These are phyloP conservation scores for Nannoperca obscura DNA, from an alignment of 2,797 vertebrate genomes.

Conservation along the genomic window DNA sequence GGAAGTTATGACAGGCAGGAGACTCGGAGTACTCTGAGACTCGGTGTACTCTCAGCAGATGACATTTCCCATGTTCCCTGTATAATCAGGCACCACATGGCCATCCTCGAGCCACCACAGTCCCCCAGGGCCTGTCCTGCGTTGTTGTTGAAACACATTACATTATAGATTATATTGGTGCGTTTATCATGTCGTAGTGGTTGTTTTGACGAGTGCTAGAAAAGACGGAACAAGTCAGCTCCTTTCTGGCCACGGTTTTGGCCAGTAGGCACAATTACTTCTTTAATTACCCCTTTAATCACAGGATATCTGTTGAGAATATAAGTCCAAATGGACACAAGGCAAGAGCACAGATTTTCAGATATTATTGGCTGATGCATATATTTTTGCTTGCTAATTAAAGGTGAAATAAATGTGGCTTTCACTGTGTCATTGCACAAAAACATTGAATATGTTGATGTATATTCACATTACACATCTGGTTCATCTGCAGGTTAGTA, in stretches of 20 bases:
- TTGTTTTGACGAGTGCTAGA: conserved; percentile 27
- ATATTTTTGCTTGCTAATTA: conserved; percentile 5
- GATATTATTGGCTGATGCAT: not conserved
- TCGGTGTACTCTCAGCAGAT: conserved; percentile 71
- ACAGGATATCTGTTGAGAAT: conserved; percentile 1
- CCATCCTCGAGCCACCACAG: conserved; percentile 49
- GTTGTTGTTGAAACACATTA: conserved; percentile 62
- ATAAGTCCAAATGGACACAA: not conserved
- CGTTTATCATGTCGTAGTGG: conserved; percentile 45
- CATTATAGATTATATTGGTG: conserved; percentile 50
- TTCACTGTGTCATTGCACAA: conserved; percentile 3
- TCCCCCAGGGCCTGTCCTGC: conserved; percentile 37
- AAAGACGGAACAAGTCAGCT: conserved; percentile 2
- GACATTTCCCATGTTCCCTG: conserved; percentile 73
- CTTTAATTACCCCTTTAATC: conserved; percentile 22
- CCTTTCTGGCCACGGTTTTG: not conserved
- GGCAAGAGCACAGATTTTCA: conserved; percentile 1
- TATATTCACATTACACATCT: not conserved
- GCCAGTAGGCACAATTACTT: conserved; percentile 22
- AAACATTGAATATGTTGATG: not conserved
- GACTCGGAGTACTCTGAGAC: conserved; percentile 39
- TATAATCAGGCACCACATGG: conserved; percentile 72
- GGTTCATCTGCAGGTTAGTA: conserved; percentile 2
- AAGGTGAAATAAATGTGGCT: not conserved
- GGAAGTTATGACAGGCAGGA: conserved; percentile 58